These are phyloP conservation scores for Andrena cerasifolii DNA, from an alignment of 1,140 invertebrate genomes.

Conservation along the genomic window DNA sequence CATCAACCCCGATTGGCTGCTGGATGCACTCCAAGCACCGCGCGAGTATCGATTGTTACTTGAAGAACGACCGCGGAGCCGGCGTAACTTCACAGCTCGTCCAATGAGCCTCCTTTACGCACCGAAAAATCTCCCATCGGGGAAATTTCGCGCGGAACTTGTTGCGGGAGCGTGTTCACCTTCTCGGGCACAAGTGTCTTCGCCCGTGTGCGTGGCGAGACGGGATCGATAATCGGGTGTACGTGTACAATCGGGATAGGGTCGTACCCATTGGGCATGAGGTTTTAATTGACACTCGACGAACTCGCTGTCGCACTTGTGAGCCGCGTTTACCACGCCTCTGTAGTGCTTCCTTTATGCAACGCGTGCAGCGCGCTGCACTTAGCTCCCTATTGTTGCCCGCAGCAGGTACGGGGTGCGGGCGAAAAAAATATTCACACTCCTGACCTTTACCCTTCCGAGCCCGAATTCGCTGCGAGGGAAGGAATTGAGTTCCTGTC, in stretches of 20 bases:
- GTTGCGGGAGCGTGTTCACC: neutral
- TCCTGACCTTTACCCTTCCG: neutral
- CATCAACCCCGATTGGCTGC: neutral
- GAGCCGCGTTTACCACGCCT: neutral
- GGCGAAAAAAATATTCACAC: too few species aligned
- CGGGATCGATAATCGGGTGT: constrained; percentile 20
- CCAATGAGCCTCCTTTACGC: constrained; percentile 1
- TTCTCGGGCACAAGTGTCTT: constrained; percentile 9
- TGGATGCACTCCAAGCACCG: too few species aligned
- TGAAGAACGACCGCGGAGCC: neutral
- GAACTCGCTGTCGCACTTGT: constrained; percentile 14
- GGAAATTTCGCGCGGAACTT: constrained; percentile 8
- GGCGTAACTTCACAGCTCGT: constrained; percentile 1
- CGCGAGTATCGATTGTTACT: constrained; percentile 7
- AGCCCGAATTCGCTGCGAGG: neutral
- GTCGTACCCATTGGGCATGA: constrained; percentile 33
- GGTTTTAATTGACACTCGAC: constrained; percentile 46
- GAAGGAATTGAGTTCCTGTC: too few species aligned
- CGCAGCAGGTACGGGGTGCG: neutral
- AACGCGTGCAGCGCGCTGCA: neutral
- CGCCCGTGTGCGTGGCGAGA: neutral
- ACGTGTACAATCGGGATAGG: constrained; percentile 24
- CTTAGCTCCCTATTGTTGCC: neutral
- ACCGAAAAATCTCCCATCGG: neutral
- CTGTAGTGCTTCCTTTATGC: neutral